Conservation (phyloP, 1,140 invertebrate genomes). For the Acromyrmex heyeri region DNA sequence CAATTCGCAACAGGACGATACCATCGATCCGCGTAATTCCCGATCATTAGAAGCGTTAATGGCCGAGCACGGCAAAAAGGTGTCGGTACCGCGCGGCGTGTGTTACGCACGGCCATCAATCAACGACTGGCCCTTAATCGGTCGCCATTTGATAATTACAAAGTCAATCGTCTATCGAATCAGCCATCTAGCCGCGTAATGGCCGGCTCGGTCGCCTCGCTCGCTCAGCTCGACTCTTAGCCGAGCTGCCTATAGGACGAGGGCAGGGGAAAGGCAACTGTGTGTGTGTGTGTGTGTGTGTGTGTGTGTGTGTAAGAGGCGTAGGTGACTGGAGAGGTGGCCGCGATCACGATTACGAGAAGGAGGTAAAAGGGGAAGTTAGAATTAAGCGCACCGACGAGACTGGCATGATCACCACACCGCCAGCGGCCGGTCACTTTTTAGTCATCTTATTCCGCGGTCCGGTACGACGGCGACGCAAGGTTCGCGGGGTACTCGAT, state of each 20-base stretch:
- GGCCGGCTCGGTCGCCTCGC: slow-evolving; percentile 29
- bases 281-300: too few relatives aligned
- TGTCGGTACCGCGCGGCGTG: neutral
- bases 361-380: slow-evolving; percentile 54
- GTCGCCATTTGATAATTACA: slow-evolving; percentile 67
- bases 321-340: slow-evolving; percentile 66
- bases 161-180: slow-evolving; percentile 69
- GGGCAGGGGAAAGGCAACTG: slow-evolving; percentile 43
- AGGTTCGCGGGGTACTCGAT: slow-evolving; percentile 25
- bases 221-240: neutral
- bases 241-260: slow-evolving; percentile 2
- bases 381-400: slow-evolving; percentile 29
- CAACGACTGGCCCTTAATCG: slow-evolving; percentile 57
- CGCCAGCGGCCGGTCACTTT: neutral
- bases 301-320: slow-evolving; percentile 25
- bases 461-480: neutral
- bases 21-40: slow-evolving; percentile 66
- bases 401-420: slow-evolving; percentile 5
- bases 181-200: slow-evolving; percentile 55
- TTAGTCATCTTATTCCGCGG: slow-evolving; percentile 31
- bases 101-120: slow-evolving; percentile 53
- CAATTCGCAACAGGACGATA: slow-evolving; percentile 61
- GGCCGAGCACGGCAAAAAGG: slow-evolving; percentile 46
- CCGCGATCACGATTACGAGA: slow-evolving; percentile 52
- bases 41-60: slow-evolving; percentile 68